Base-by-base conservation (phyloP, 2,888 invertebrate species). In the Congeria kusceri region DNA sequence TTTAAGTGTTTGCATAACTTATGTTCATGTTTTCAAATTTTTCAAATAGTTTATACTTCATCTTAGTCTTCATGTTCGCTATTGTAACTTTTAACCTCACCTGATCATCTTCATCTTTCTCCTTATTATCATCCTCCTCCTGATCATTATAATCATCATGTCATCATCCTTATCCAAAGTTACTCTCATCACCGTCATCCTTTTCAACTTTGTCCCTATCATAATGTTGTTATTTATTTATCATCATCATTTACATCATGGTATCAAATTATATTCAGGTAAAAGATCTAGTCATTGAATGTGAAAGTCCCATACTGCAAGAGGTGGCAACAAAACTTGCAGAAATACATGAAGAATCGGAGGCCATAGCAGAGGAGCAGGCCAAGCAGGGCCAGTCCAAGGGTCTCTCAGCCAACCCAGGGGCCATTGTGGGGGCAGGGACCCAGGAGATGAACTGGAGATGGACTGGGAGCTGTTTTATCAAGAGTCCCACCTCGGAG, bases 291-390 rank as follows among this genome's bases (percentile, higher is more conserved):
- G 94, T 97, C 2, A 96, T 96, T 64, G 95, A 98, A 1, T 98
- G 98, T 96, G 97, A 98, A 92, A 96, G 97, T 0, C 96, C 96
- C 11, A 94, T 97, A 47, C 96, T 98, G 0, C 97, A 98, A 91
- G 97, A 98, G 91, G 96, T 97, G 0, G 94, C 98, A 58, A 66
- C 62, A 28, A 77, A 79, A 32, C 64, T 78, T 0, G 62, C 80
- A 20, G 83, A 83, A 20, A 71, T 80, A 32, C 83, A 83, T 53
- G 73, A 80, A 32, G 80, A 83, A 53, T 70, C 64, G 63, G 83
- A 83, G 47, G 79, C 83, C 1, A 27, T 67, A 20, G 68, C 67
- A 4, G 79, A 76, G 47, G 47, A 73, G 56, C 47, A 46, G 20
- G 53, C 61, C 5, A 64, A 44, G 53, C 39, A 47, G 46, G 56